Evolutionary conservation across 2,797 vertebrate species (phyloP).

Genomic region (Taeniopygia guttata): DNA sequence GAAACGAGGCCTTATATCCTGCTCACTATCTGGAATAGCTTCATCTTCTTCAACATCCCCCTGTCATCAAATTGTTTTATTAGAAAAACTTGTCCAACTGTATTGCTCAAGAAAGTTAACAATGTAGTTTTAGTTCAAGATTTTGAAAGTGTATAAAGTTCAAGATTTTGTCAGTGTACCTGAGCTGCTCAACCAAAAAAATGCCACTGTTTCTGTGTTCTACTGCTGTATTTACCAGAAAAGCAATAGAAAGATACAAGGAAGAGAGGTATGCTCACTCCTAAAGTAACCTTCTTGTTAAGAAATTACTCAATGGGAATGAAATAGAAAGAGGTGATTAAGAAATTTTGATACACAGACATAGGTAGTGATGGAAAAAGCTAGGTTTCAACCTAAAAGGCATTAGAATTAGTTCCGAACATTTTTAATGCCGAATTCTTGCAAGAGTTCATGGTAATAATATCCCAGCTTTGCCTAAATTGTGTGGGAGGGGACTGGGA

Average conservation of each 20-base stretch:
- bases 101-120: neutral
- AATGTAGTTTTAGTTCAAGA: neutral
- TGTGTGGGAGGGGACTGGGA: fast-evolving
- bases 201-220: neutral
- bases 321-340: neutral
- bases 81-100: neutral
- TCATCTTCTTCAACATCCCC: constrained; percentile 95
- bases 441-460: neutral
- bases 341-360: neutral
- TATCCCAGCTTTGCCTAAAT: neutral
- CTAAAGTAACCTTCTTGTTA: neutral
- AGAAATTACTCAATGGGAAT: neutral
- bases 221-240: neutral
- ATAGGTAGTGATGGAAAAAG: neutral
- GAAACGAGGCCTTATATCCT: constrained; percentile 94
- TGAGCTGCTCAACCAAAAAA: neutral
- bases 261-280: neutral
- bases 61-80: constrained; percentile 67
- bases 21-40: constrained; percentile 93
- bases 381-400: neutral
- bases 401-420: neutral
- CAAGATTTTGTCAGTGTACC: neutral
- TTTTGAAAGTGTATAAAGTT: neutral
- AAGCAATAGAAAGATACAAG: neutral
- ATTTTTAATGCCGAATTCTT: neutral